Base-by-base conservation (phyloP, 2,888 invertebrate genomes). In the Cheilosia scutellata region DNA sequence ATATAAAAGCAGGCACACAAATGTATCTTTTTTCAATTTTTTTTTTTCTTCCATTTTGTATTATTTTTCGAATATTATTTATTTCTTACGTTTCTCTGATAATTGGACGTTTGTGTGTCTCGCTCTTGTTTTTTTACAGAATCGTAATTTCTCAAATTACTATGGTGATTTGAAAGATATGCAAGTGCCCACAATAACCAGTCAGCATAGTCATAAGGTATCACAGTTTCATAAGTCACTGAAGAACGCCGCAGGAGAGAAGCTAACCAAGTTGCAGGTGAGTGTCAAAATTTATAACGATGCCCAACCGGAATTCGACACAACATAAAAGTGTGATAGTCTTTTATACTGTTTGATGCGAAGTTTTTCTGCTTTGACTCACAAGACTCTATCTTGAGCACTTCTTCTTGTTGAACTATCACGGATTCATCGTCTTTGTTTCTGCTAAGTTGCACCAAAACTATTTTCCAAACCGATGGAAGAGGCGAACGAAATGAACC, bases 161-260 rank as follows among this genome's bases (percentile, higher is more conserved):
- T 97, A 96, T 94, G 95, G 95, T 93, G 96, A 96, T 93, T 94
- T 96, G 95, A 97, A 97, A 96, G 96, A 96, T 94, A 96, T 96
- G 94, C 97, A 96, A 95, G 96, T 98, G 92, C 95, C 96, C 89
- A 96, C 97, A 90, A 93, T 97, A 93, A 96, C 96, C 88, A 96
- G 96, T 89, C 95, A 96, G 92, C 96, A 97, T 94, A 96, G 97
- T 93, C 96, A 96, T 93, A 97, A 97, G 94, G 97, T 98, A 92
- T 96, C 97, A 91, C 96, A 97, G 94, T 98, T 98, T 94, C 98
- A 98, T 94, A 97, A 97, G 94, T 96, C 96, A 91, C 95, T 98
- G 92, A 97, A 97, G 95, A 95, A 96, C 91, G 95, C 96, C 89
- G 95, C 95, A 88, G 97, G 97, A 90, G 95, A 96, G 91, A 96